Evolutionary conservation across 2,797 vertebrate genomes (phyloP), one percentile per base, ranked within the genome.

Genomic region (Anguilla marmorata): DNA sequence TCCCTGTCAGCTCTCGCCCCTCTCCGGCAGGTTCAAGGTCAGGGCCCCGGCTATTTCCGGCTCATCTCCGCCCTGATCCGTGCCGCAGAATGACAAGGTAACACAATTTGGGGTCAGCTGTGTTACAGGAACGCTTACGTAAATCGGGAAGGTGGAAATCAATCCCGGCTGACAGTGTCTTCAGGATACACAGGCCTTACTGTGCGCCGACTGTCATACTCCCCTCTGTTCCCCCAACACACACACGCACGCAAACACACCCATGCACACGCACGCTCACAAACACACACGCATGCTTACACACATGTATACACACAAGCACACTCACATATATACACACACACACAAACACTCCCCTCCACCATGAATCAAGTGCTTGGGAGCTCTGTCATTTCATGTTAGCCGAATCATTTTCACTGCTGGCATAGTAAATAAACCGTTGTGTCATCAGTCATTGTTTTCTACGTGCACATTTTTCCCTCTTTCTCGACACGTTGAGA

Each of bases 41-140:
- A 97, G 92, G 37, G 95, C 95, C 94, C 95, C 93, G 95, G 96
- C 96, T 97, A 97, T 97, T 97, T 98, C 96, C 96, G 96, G 96
- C 97, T 97, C 96, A 93, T 98, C 97, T 98, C 94, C 89, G 93
- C 96, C 96, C 88, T 97, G 97, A 97, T 97, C 96, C 93, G 90
- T 98, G 97, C 96, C 93, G 94, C 96, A 96, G 96, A 96, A 97
- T 98, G 98, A 99, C 98, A 99, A 98, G 97, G 97, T 98, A 98
- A 96, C 96, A 93, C 96, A 96, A 96, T 95, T 96, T 93, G 93
- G 94, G 97, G 97, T 97, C 97, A 97, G 97, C 97, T 98, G 97
- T 94, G 97, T 97, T 97, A 98, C 97, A 96, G 97, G 97, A 97
- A 97, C 93, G 93, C 95, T 96, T 96, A 96, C 95, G 96, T 96